These are phyloP conservation scores for Ochropacha duplaris DNA, from an alignment of 2,888 invertebrate genomes.

Conservation along the genomic window DNA sequence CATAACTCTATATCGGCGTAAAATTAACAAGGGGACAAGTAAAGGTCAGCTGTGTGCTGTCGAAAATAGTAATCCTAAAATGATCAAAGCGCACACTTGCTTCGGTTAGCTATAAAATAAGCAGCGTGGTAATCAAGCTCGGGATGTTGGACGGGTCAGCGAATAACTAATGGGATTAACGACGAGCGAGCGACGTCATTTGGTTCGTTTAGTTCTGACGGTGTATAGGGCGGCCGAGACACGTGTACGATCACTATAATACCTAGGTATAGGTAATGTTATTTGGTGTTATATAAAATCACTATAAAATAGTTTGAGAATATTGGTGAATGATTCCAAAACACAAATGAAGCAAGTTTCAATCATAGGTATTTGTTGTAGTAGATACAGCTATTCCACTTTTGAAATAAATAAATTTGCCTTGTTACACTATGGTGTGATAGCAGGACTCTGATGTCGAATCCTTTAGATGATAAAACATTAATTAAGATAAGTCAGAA, in stretches of 20 bases:
- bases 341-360: too few species aligned
- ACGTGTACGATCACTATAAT: neutral
- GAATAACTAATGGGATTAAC: conserved; percentile 30
- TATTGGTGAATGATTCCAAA: too few species aligned
- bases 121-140: conserved; percentile 15
- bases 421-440: conserved; percentile 15
- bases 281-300: too few species aligned
- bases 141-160: conserved; percentile 27
- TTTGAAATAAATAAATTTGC: neutral
- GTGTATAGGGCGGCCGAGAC: neutral
- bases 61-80: conserved; percentile 39
- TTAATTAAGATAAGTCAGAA: conserved; percentile 54
- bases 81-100: conserved; percentile 24
- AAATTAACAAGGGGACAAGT: conserved; percentile 3
- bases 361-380: too few species aligned
- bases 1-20: neutral
- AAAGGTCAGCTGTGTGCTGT: conserved; percentile 37
- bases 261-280: too few species aligned
- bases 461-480: conserved; percentile 34
- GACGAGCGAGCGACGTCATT: conserved; percentile 1
- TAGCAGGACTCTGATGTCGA: conserved; percentile 9
- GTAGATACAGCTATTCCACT: too few species aligned
- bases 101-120: conserved; percentile 20
- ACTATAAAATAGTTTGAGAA: too few species aligned
- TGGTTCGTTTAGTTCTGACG: neutral